Evolutionary conservation across 2,113 vertebrate genomes (phyloP).

Genomic region (Zapornia atra): DNA sequence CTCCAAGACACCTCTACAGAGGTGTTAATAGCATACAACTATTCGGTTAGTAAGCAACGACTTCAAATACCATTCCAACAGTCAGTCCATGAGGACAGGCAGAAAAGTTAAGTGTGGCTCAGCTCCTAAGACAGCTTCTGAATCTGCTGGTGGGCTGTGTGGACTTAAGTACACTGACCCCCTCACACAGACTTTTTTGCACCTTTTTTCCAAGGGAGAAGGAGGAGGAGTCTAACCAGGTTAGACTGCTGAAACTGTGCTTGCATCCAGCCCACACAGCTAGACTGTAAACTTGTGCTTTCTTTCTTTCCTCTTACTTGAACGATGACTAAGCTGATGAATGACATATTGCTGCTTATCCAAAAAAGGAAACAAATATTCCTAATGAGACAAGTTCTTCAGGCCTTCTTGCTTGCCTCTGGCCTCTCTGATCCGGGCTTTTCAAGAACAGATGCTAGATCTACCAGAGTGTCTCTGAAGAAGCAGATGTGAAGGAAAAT

Average conservation of each 20-base stretch:
- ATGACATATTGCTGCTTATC: background rate
- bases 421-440: background rate
- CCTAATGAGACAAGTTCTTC: background rate
- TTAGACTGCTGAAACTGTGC: background rate
- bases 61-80: background rate
- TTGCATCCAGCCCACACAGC: background rate
- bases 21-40: background rate
- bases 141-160: background rate
- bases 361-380: conserved; percentile 11
- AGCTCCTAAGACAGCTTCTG: background rate
- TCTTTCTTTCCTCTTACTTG: background rate
- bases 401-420: background rate
- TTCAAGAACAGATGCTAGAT: background rate
- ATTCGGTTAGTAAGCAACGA: too few relatives aligned
- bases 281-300: background rate
- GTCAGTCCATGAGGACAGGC: background rate
- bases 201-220: background rate
- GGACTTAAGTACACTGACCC: background rate
- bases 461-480: background rate
- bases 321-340: conserved; percentile 22
- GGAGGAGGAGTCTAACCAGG: background rate
- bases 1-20: background rate
- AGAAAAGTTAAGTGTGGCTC: background rate
- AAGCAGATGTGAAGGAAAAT: background rate
- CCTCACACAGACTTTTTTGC: background rate